phyloP scores from a whole-genome alignment of 2,888 invertebrate genomes.

The Synanthedon vespiformis region DNA sequence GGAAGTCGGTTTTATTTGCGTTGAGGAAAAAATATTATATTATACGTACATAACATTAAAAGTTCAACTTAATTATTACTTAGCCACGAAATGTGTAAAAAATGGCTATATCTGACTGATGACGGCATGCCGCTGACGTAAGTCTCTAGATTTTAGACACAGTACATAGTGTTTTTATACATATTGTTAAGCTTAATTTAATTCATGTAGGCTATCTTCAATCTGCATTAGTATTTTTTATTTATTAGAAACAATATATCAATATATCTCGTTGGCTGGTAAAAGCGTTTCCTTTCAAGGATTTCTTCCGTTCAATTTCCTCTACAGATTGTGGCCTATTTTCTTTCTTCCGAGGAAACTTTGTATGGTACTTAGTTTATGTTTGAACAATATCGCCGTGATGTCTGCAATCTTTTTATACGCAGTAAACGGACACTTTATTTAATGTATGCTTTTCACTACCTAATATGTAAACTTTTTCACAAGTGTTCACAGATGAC shows the following conservation, averaged over 20 bases:
- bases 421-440: slow-evolving; percentile 10
- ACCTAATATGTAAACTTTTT: neutral
- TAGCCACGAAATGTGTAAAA: slow-evolving; percentile 1
- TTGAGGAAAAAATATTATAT: neutral
- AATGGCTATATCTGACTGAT: slow-evolving; percentile 15
- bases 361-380: neutral
- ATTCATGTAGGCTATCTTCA: neutral
- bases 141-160: slow-evolving; percentile 20
- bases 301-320: slow-evolving; percentile 37
- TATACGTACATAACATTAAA: neutral
- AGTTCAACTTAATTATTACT: slow-evolving; percentile 2
- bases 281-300: neutral
- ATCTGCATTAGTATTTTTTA: no score
- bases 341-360: slow-evolving; percentile 29
- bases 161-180: slow-evolving; percentile 18
- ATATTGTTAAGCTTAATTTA: slow-evolving; percentile 5
- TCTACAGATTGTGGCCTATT: slow-evolving; percentile 40
- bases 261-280: no score
- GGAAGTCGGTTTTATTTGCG: neutral
- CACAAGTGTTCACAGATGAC: neutral
- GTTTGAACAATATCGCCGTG: slow-evolving; percentile 19
- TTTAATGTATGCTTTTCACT: slow-evolving; percentile 5
- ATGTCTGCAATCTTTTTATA: slow-evolving; percentile 25
- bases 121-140: slow-evolving; percentile 26
- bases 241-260: no score